These are phyloP conservation scores for Calliopum simillimum DNA, from an alignment of 2,888 invertebrate genomes.

Conservation along the genomic window DNA sequence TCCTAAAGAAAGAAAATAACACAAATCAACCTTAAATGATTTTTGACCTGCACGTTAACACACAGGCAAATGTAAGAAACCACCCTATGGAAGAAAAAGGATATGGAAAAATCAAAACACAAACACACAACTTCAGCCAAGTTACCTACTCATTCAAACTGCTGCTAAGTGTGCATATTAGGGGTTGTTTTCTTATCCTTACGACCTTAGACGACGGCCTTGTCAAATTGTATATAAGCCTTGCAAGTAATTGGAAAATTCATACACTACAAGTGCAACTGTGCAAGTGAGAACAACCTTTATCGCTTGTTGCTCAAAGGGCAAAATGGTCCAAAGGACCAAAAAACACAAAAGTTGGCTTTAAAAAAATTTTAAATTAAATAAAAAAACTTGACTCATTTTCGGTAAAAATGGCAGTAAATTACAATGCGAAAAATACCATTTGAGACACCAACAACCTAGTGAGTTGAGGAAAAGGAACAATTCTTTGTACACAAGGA, in stretches of 20 bases:
- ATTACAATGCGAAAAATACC: neutral
- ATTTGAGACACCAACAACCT: slow-evolving; percentile 25
- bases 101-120: no score
- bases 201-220: no score
- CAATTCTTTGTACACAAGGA: no score
- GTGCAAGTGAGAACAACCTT: slow-evolving; percentile 22
- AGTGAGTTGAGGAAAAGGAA: slow-evolving; percentile 16
- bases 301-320: neutral
- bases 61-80: no score
- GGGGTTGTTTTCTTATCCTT: slow-evolving; percentile 2
- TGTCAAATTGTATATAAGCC: slow-evolving; percentile 40
- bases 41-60: no score
- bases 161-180: neutral
- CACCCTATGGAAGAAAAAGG: no score
- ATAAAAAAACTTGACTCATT: neutral
- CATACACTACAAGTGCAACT: slow-evolving; percentile 48
- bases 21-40: no score
- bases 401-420: neutral
- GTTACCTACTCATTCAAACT: no score
- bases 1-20: no score
- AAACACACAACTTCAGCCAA: no score
- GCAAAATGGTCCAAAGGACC: slow-evolving; percentile 17
- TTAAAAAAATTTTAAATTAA: slow-evolving; percentile 2
- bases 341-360: slow-evolving; percentile 24
- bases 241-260: neutral